Conservation (phyloP, 1,140 invertebrate genomes). For the Lerema accius region DNA sequence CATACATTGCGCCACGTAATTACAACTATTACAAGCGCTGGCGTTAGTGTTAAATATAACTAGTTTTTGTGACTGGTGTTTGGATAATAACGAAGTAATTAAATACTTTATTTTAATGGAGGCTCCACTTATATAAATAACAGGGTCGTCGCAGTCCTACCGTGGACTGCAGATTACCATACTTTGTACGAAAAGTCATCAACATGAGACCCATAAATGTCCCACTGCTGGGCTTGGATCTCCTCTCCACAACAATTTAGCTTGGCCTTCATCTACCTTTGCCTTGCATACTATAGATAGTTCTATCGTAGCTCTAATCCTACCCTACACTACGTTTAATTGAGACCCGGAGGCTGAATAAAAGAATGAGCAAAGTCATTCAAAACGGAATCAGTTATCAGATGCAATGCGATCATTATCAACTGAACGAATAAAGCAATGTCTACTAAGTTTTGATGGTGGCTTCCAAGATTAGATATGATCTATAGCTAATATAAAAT, state of each 20-base stretch:
- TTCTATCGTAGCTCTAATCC: slow-evolving; percentile 21
- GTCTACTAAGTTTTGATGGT: slow-evolving; percentile 30
- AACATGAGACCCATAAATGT: too few relatives aligned
- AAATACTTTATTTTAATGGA: slow-evolving; percentile 32
- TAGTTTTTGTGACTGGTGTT: slow-evolving; percentile 12
- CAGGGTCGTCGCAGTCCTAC: neutral
- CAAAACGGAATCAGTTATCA: slow-evolving; percentile 26
- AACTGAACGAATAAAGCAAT: slow-evolving; percentile 34
- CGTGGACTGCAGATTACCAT: too few relatives aligned
- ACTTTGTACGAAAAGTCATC: too few relatives aligned
- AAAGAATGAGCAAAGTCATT: slow-evolving; percentile 32
- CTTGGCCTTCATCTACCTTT: slow-evolving; percentile 14
- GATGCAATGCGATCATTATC: slow-evolving; percentile 33
- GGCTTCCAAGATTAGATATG: slow-evolving; percentile 1
- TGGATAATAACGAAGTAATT: slow-evolving; percentile 15
- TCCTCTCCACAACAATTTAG: too few relatives aligned
- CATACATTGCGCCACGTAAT: slow-evolving; percentile 7
- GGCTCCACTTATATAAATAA: slow-evolving; percentile 42
- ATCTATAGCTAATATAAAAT: too few relatives aligned
- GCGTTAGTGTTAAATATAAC: slow-evolving; percentile 17
- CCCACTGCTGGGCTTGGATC: too few relatives aligned
- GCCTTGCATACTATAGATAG: slow-evolving; percentile 28
- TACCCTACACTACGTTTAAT: slow-evolving; percentile 8
- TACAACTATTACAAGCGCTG: neutral
- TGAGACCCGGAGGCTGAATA: slow-evolving; percentile 15